Base-by-base conservation (phyloP, 2,888 invertebrate genomes). In the Callinectes sapidus region DNA sequence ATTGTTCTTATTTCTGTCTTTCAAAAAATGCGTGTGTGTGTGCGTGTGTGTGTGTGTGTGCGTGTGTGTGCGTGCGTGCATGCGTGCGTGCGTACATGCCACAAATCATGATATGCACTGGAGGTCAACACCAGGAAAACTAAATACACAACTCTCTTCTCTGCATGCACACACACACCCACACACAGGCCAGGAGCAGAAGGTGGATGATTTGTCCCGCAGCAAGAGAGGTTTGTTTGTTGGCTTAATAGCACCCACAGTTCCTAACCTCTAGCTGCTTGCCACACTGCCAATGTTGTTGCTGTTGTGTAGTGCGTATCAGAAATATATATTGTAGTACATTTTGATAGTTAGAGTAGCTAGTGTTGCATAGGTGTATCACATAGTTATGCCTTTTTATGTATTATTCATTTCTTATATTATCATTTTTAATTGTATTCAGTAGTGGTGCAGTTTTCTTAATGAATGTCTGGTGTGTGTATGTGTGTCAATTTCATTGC, bases 181-280 rank as follows among this genome's bases (percentile, higher is more conserved):
- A 77, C 71, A 77, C 71, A 77, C 71, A 77, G 71, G 71, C 6
- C 71, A 77, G 71, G 71, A 77, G 71, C 71, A 77, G 71, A 77
- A 13, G 71, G 71, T 77, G 71, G 71, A 77, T 28, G 71, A 77
- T 77, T 77, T 77, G 28, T n/a, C 71, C 3, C 71, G 71, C 71
- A 77, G 71, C 71, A 77, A 77, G 71, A 77, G 71, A 77, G 71
- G 71, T 77, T 77, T 13, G 71, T 77, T 28, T 77, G 71, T n/a
- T 32, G 23, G 71, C 71, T 77, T 32, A 8, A 77, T 77, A 8
- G 71, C 28, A 77, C 23, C 23, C 32, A 77, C n/a, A n/a, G n/a
- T n/a, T n/a, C 28, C 71, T 77, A n/a, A 23, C 18, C 71, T 28
- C 71, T 77, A n/a, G 71, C 13, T n/a, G 28, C n/a, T 77, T 28